Conservation (phyloP, 2,888 invertebrate species). For the Bhutanitis thaidina region DNA sequence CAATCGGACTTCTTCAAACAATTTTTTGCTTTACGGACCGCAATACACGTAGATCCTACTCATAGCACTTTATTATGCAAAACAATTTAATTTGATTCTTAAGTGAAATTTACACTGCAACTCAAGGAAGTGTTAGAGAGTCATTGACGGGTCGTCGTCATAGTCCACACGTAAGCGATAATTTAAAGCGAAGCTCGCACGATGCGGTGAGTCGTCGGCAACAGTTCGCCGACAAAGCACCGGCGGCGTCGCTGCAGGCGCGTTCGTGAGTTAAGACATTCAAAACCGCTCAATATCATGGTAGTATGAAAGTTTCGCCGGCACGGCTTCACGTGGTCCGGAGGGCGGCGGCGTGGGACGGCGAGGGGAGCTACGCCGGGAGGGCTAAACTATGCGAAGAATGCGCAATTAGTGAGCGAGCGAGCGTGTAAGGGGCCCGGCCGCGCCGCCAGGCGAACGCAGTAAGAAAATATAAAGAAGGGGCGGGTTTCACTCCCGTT, state of each 20-base stretch:
- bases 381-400: conserved; percentile 96
- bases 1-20: too few species aligned
- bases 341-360: conserved; percentile 67
- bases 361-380: conserved; percentile 79
- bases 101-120: too few species aligned
- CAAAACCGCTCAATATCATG: conserved; percentile 80
- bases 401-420: conserved; percentile 97
- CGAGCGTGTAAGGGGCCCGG: conserved; percentile 83
- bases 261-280: conserved; percentile 80
- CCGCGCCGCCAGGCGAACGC: conserved; percentile 82
- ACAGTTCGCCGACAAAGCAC: conserved; percentile 67
- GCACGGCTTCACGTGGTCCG: conserved; percentile 79
- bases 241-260: conserved; percentile 53
- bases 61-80: too few species aligned
- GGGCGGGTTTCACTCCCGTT: conserved; percentile 79
- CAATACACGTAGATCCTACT: too few species aligned
- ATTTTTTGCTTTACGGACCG: too few species aligned
- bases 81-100: too few species aligned
- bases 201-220: conserved; percentile 54
- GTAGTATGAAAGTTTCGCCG: conserved; percentile 78
- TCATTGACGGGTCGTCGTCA: background rate
- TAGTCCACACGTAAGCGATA: conserved; percentile 30
- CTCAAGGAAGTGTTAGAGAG: too few species aligned
- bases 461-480: conserved; percentile 86
- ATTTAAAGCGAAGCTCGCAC: conserved; percentile 38